These are phyloP conservation scores for Endomychus coccineus DNA, from an alignment of 2,888 invertebrate species.

Conservation along the genomic window DNA sequence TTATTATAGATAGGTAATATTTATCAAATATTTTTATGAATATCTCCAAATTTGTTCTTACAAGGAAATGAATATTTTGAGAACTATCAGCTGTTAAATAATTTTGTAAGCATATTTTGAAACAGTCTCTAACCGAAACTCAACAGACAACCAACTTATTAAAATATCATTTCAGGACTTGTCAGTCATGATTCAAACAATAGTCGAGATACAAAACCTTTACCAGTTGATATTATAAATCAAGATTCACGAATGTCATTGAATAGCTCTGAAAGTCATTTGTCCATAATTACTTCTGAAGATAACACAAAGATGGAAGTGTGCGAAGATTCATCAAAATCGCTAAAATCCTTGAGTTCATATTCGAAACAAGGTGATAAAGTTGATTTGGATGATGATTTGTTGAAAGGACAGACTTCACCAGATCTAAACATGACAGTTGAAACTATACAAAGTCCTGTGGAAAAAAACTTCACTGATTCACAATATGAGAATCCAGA, in stretches of 20 bases:
- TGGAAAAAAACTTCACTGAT: constrained; percentile 2
- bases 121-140: too few relatives aligned
- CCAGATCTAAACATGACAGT: neutral
- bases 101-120: too few relatives aligned
- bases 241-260: constrained; percentile 58
- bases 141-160: too few relatives aligned
- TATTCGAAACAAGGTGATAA: constrained; percentile 44
- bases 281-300: constrained; percentile 49
- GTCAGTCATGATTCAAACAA: constrained; percentile 48
- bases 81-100: too few relatives aligned
- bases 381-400: constrained; percentile 50
- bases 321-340: constrained; percentile 28
- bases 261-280: constrained; percentile 53
- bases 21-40: too few relatives aligned
- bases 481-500: constrained; percentile 11
- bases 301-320: constrained; percentile 43
- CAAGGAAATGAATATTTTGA: too few relatives aligned
- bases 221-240: constrained; percentile 42
- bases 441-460: neutral
- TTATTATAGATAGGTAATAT: too few relatives aligned
- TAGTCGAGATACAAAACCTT: constrained; percentile 28
- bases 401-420: neutral
- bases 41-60: too few relatives aligned
- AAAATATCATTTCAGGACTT: constrained; percentile 42
- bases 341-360: constrained; percentile 10